Evolutionary conservation across 64 coral and sea anemone species (phyloP).

Genomic region (Astreopora myriophthalma): DNA sequence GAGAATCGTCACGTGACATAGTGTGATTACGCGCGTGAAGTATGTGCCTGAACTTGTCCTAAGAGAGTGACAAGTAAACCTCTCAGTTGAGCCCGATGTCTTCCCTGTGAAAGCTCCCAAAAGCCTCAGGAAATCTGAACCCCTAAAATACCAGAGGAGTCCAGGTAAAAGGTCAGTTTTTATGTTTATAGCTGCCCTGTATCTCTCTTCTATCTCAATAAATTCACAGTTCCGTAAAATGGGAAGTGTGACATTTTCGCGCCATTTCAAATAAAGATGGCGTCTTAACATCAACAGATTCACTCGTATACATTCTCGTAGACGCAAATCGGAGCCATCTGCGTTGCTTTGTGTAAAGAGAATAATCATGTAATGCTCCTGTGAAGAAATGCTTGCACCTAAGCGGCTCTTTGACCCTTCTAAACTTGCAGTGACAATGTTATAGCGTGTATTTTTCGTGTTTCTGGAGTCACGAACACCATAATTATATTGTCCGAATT

Average conservation of each 20-base stretch:
- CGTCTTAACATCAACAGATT: neutral
- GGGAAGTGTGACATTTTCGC: neutral
- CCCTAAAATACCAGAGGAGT: too few relatives aligned
- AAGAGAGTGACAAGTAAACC: too few relatives aligned
- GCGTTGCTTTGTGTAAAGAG: neutral
- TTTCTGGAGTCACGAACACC: too few relatives aligned
- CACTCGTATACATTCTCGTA: neutral
- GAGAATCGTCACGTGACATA: conserved; percentile 34
- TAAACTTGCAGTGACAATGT: too few relatives aligned
- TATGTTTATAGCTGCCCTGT: neutral
- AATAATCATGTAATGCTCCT: too few relatives aligned
- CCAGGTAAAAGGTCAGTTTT: neutral
- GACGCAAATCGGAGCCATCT: neutral
- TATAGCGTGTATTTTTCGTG: too few relatives aligned
- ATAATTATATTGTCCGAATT: too few relatives aligned
- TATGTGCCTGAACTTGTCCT: conserved; percentile 41
- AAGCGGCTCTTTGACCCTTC: too few relatives aligned
- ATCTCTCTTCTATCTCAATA: neutral
- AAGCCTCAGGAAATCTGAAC: too few relatives aligned
- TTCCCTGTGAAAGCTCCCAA: too few relatives aligned
- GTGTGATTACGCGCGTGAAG: conserved; percentile 41
- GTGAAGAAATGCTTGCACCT: too few relatives aligned
- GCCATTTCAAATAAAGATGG: conserved; percentile 39
- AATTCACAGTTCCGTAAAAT: neutral
- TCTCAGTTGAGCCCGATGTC: too few relatives aligned